Conservation (phyloP, 2,113 vertebrate species). For the Gorsachius goisagi region DNA sequence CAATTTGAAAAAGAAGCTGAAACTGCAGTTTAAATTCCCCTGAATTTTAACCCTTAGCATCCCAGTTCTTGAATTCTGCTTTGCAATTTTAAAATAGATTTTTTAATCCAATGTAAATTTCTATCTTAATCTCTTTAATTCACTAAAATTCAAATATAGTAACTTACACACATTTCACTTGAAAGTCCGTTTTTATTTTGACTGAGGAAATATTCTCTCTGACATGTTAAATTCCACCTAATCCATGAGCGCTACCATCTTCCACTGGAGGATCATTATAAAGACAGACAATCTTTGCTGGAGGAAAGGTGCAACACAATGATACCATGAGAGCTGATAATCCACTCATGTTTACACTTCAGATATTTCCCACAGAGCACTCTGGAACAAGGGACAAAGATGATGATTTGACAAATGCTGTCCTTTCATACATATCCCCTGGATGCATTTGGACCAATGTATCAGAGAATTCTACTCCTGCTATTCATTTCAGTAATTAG, state of each 20-base stretch:
- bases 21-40: background rate
- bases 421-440: slow-evolving; percentile 37
- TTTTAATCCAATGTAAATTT: background rate
- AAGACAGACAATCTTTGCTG: slow-evolving; percentile 7
- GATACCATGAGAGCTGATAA: slow-evolving; percentile 60
- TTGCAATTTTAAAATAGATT: background rate
- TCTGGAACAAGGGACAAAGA: background rate
- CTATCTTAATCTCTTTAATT: background rate
- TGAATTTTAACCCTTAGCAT: background rate
- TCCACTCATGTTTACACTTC: slow-evolving; percentile 54
- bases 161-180: background rate
- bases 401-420: slow-evolving; percentile 22
- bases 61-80: background rate
- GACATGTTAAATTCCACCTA: slow-evolving; percentile 18
- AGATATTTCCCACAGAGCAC: slow-evolving; percentile 16
- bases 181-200: background rate
- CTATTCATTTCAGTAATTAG: slow-evolving; percentile 53
- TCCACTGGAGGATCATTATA: slow-evolving; percentile 3
- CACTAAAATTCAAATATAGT: background rate
- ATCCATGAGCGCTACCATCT: background rate
- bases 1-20: background rate
- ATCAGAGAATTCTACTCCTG: slow-evolving; percentile 7
- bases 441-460: background rate
- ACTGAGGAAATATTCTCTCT: background rate
- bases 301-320: slow-evolving; percentile 38